Conservation (phyloP, 2,888 invertebrate species). For the Eueremaeus valkanovi region DNA sequence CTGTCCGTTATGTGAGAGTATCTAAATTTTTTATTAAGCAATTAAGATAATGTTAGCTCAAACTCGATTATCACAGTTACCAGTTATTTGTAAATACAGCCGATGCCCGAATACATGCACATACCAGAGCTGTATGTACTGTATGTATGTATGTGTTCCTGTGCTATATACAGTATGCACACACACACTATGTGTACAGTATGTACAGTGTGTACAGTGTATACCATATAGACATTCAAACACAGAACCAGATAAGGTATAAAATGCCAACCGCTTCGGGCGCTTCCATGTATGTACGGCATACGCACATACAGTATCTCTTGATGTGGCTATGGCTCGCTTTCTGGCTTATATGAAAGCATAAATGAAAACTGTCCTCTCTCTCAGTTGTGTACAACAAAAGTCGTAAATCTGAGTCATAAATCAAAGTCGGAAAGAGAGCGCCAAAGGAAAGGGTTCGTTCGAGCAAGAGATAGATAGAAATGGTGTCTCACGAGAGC, state of each 20-base stretch:
- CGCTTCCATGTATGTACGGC: neutral
- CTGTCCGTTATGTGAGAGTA: slow-evolving; percentile 13
- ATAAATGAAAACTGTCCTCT: slow-evolving; percentile 25
- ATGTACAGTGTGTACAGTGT: too few species aligned
- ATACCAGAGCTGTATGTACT: too few species aligned
- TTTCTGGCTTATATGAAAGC: neutral
- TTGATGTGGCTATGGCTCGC: too few species aligned
- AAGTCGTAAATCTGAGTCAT: slow-evolving; percentile 34
- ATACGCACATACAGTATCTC: too few species aligned
- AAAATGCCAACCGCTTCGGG: neutral
- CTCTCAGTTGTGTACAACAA: slow-evolving; percentile 7
- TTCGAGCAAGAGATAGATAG: slow-evolving; percentile 26
- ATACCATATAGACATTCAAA: too few species aligned
- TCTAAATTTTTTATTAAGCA: slow-evolving; percentile 37
- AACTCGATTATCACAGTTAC: slow-evolving; percentile 26
- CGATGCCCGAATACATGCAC: neutral
- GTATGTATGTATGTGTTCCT: too few species aligned
- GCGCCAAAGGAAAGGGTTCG: slow-evolving; percentile 20
- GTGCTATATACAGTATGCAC: too few species aligned
- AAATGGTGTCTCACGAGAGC: slow-evolving; percentile 31
- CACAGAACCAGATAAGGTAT: slow-evolving; percentile 5
- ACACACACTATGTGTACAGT: too few species aligned
- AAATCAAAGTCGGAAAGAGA: slow-evolving; percentile 32
- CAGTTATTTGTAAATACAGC: neutral
- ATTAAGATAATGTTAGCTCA: slow-evolving; percentile 33